phyloP scores from a whole-genome alignment of 2,113 vertebrate genomes.

The Sebastes fasciatus region DNA sequence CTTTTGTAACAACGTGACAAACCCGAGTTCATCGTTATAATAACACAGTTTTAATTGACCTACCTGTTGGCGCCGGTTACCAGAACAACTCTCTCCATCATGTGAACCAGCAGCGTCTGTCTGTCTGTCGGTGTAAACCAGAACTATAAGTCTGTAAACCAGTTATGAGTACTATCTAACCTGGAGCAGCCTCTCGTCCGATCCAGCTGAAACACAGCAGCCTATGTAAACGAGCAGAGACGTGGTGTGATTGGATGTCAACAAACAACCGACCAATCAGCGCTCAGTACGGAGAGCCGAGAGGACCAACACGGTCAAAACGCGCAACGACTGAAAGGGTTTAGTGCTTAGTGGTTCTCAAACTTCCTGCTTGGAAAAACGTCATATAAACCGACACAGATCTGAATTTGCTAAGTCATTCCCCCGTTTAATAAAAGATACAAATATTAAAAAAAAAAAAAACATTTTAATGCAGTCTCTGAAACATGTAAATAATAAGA shows the following conservation, averaged over 20 bases:
- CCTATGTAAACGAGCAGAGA: conserved; percentile 42
- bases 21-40: not conserved
- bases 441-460: too few relatives aligned
- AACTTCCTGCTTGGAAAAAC: too few relatives aligned
- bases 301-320: not conserved
- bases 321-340: conserved; percentile 12
- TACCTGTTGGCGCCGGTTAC: conserved; percentile 94
- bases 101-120: too few relatives aligned
- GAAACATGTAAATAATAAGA: too few relatives aligned
- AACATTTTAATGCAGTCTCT: too few relatives aligned
- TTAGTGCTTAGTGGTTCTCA: too few relatives aligned
- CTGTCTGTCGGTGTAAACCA: not conserved
- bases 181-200: conserved; percentile 49
- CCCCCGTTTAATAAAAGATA: too few relatives aligned
- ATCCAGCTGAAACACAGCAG: not conserved
- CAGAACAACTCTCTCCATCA: conserved; percentile 87
- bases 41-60: conserved; percentile 13
- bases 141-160: rapidly evolving
- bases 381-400: too few relatives aligned
- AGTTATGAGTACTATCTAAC: rapidly evolving
- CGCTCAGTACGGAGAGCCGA: conserved; percentile 35
- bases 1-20: not conserved
- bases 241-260: conserved; percentile 80
- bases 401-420: too few relatives aligned
- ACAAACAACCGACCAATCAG: conserved; percentile 62